These are phyloP conservation scores for Chrosomus eos DNA, from an alignment of 2,797 vertebrate species.

Conservation along the genomic window DNA sequence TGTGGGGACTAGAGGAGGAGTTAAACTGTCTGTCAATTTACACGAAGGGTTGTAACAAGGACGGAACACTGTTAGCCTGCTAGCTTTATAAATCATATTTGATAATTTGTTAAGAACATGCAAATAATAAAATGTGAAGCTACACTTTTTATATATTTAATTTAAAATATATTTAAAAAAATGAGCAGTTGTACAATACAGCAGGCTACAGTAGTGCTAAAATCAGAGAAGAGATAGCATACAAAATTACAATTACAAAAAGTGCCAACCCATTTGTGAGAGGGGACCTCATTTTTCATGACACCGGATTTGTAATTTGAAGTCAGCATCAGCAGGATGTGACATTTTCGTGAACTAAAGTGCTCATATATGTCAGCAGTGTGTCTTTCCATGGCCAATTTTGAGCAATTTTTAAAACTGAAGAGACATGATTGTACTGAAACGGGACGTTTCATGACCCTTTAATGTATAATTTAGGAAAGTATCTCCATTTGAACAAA, in stretches of 20 bases:
- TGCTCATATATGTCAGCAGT: background rate
- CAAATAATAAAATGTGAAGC: background rate
- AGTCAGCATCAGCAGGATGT: background rate
- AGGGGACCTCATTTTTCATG: background rate
- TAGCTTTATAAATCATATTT: background rate
- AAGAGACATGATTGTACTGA: background rate
- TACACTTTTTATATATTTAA: background rate
- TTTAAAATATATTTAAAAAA: background rate
- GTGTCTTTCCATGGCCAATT: background rate
- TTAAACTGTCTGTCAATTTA: no score
- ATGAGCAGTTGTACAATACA: background rate
- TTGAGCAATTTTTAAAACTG: background rate
- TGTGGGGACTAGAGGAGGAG: no score
- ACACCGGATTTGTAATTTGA: background rate
- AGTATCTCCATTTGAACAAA: constrained; percentile 4
- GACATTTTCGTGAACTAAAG: background rate
- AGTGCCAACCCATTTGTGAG: background rate
- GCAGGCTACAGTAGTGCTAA: background rate
- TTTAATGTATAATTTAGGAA: background rate
- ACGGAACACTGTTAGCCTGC: no score
- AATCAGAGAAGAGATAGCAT: background rate
- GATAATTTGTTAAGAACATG: background rate
- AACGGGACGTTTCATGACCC: background rate
- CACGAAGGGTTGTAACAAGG: no score
- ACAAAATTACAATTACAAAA: background rate